These are phyloP conservation scores for Sebastes iracundus DNA, from an alignment of 2,797 vertebrate species.

Conservation along the genomic window DNA sequence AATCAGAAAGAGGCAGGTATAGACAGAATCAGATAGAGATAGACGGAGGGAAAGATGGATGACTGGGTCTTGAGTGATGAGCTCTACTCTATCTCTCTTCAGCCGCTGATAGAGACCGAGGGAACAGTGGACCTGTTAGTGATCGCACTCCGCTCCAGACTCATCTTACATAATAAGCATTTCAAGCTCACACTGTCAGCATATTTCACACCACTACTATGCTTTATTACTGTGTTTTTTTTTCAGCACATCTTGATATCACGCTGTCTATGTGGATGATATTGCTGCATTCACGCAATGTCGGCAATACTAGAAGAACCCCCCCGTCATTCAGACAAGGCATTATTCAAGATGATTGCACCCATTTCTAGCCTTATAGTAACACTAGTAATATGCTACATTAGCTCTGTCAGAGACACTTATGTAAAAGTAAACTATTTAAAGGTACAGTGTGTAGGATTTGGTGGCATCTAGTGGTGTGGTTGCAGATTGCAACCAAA, in stretches of 20 bases:
- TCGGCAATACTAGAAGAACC: not conserved
- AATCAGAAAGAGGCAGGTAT: slow-evolving; percentile 15
- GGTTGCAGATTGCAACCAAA: too few relatives aligned
- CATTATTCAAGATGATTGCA: not conserved
- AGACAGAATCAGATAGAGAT: slow-evolving; percentile 45
- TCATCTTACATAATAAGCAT: slow-evolving; percentile 25
- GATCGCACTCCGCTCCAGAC: slow-evolving; percentile 34
- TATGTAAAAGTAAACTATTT: not conserved
- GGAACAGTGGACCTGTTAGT: slow-evolving; percentile 10
- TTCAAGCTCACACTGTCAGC: slow-evolving; percentile 12
- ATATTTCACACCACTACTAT: slow-evolving; percentile 4
- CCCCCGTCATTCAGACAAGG: not conserved
- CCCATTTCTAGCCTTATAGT: not conserved
- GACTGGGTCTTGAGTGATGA: slow-evolving; percentile 54
- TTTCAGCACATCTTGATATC: slow-evolving; percentile 1
- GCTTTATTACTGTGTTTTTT: slow-evolving; percentile 7
- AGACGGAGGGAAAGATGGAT: slow-evolving; percentile 46
- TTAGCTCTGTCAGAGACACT: not conserved
- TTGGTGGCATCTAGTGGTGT: too few relatives aligned
- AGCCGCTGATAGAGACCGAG: slow-evolving; percentile 43
- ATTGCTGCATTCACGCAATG: not conserved
- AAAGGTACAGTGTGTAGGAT: too few relatives aligned
- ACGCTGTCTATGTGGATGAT: not conserved
- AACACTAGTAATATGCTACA: not conserved
- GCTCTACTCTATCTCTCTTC: slow-evolving; percentile 39